Evolutionary conservation across 1,140 invertebrate species (phyloP).

Genomic region (Samia ricini): DNA sequence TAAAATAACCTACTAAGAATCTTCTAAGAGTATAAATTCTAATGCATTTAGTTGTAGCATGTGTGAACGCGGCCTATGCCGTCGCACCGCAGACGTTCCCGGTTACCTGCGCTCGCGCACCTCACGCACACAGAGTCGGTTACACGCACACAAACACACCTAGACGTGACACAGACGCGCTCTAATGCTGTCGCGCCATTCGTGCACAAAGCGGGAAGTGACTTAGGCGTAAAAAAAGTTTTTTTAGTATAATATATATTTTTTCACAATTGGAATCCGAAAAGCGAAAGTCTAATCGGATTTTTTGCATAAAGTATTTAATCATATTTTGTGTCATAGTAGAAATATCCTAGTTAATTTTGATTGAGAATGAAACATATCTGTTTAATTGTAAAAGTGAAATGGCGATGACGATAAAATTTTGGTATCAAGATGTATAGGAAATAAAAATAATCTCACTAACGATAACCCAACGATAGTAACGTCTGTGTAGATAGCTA

Average conservation of each 20-base stretch:
- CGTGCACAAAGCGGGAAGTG: constrained; percentile 43
- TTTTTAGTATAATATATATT: background rate
- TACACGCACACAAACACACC: constrained; percentile 4
- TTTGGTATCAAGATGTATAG: no score
- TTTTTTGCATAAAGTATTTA: background rate
- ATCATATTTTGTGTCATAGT: no score
- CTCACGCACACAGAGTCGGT: constrained; percentile 24
- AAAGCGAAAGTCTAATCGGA: constrained; percentile 27
- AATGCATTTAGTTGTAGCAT: constrained; percentile 55
- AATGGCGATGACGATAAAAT: no score
- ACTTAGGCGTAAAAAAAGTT: background rate
- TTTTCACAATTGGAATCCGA: constrained; percentile 12
- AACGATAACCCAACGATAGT: no score
- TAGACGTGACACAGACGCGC: constrained; percentile 60
- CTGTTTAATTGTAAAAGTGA: no score
- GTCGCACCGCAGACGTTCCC: constrained; percentile 54
- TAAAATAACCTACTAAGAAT: constrained; percentile 46
- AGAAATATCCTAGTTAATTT: no score
- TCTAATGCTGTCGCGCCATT: constrained; percentile 46
- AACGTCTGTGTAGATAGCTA: no score
- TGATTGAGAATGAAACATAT: no score
- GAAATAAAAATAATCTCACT: no score
- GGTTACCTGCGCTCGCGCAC: constrained; percentile 62
- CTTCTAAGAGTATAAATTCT: constrained; percentile 48
- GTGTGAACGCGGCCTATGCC: constrained; percentile 51